phyloP scores from a whole-genome alignment of 2,113 vertebrate species.

The Platycercus adscitus region DNA sequence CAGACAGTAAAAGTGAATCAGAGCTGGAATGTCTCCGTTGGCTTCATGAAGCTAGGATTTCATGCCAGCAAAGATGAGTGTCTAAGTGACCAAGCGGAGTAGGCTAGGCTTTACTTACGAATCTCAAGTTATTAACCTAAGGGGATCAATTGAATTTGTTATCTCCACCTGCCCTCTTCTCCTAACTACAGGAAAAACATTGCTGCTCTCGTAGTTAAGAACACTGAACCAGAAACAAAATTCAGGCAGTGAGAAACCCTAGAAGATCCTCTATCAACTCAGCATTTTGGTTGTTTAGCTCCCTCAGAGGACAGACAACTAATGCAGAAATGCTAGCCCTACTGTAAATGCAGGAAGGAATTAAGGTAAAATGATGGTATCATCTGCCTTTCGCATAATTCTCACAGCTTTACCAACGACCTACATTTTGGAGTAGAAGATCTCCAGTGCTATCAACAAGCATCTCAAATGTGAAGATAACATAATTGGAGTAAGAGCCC shows the following conservation, averaged over 20 bases:
- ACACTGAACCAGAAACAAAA: neutral
- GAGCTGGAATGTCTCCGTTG: neutral
- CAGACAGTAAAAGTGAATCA: neutral
- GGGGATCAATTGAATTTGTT: neutral
- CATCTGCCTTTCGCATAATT: neutral
- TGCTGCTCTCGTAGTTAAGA: neutral
- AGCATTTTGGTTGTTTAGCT: neutral
- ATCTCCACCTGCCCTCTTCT: neutral
- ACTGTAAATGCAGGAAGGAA: neutral
- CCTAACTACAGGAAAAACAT: neutral
- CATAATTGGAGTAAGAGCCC: neutral
- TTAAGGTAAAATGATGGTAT: neutral
- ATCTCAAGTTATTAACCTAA: neutral
- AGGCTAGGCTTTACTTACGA: neutral
- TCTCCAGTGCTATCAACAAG: neutral
- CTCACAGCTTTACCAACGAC: neutral
- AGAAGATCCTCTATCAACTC: neutral
- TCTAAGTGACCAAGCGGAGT: neutral
- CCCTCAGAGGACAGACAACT: neutral
- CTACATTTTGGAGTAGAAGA: neutral
- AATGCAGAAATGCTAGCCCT: neutral
- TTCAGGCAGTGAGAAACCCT: neutral
- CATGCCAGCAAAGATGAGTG: neutral
- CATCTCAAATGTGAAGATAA: neutral
- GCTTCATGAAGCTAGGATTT: neutral